Evolutionary conservation across 1,140 invertebrate genomes (phyloP).

Genomic region (Drosophila ercepeae): DNA sequence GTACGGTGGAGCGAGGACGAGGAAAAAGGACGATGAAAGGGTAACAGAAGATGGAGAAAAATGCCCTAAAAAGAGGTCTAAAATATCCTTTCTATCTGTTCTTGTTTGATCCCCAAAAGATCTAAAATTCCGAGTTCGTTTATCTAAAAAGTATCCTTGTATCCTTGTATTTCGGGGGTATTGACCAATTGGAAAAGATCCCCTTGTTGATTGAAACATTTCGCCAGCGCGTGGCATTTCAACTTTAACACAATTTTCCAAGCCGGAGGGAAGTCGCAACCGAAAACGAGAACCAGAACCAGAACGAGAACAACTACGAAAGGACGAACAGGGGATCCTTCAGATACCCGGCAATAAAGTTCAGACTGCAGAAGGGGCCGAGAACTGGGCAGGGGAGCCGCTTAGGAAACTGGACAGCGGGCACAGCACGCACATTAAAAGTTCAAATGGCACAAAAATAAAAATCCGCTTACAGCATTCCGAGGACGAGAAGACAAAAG

Average conservation of each 20-base stretch:
- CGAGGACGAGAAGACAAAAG: slow-evolving; percentile 56
- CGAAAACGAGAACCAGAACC: not conserved
- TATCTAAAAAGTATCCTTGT: too few relatives aligned
- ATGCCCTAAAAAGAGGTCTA: not conserved
- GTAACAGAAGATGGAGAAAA: too few relatives aligned
- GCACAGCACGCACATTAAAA: slow-evolving; percentile 74
- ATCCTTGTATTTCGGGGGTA: not conserved
- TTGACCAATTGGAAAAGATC: slow-evolving; percentile 11
- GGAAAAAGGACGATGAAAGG: not conserved
- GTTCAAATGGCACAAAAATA: slow-evolving; percentile 67
- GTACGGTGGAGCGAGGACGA: slow-evolving; percentile 2
- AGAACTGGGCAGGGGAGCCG: not conserved
- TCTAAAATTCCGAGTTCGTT: too few relatives aligned
- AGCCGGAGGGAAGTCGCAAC: slow-evolving; percentile 15
- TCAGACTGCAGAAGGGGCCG: slow-evolving; percentile 19
- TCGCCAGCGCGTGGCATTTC: slow-evolving; percentile 61
- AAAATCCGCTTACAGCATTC: slow-evolving; percentile 74
- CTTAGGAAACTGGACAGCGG: slow-evolving; percentile 44
- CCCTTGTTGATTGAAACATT: slow-evolving; percentile 69
- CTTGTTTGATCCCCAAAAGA: too few relatives aligned
- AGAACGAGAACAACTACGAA: not conserved
- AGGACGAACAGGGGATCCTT: not conserved
- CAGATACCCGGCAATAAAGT: slow-evolving; percentile 46
- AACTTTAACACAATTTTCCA: slow-evolving; percentile 71
- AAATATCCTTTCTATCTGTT: too few relatives aligned